Percentiles rank a stretch among this genome's conserved stretches.
Evolutionary conservation across 2,888 invertebrate species (phyloP).

Genomic region (Drosophila neutralis): DNA sequence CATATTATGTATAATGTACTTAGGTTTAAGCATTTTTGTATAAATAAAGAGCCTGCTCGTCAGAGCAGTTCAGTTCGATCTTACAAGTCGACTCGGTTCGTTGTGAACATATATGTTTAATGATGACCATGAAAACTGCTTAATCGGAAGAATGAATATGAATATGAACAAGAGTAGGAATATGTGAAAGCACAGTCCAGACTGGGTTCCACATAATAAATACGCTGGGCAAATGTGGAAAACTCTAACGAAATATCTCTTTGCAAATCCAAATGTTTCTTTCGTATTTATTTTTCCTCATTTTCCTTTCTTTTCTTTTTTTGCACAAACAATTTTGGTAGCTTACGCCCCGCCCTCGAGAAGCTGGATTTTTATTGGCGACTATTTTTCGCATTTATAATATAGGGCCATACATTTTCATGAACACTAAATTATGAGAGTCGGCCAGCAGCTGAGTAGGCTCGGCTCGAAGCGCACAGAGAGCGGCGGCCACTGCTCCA

Average conservation of each 20-base stretch:
- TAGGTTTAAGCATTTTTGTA: no score
- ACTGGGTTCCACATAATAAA: slow-evolving; percentile 61
- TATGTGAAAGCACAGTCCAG: slow-evolving; percentile 8
- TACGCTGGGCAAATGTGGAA: slow-evolving; percentile 54
- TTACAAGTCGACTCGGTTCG: no score
- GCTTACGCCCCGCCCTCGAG: no score
- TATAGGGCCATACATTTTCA: slow-evolving; percentile 72
- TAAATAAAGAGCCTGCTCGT: no score
- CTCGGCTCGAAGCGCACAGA: neutral
- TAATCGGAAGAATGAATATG: slow-evolving; percentile 80
- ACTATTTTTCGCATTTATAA: slow-evolving; percentile 79
- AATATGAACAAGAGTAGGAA: slow-evolving; percentile 49
- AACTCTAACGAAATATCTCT: slow-evolving; percentile 54
- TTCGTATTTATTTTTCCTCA: neutral
- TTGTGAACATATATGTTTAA: slow-evolving; percentile 64
- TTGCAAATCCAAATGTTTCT: slow-evolving; percentile 64
- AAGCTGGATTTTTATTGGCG: slow-evolving; percentile 61
- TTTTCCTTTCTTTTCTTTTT: slow-evolving; percentile 35
- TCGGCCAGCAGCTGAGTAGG: slow-evolving; percentile 51
- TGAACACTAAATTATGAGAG: slow-evolving; percentile 74
- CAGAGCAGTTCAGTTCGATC: no score
- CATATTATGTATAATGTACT: no score
- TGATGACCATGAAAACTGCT: slow-evolving; percentile 79
- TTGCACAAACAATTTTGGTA: slow-evolving; percentile 66
- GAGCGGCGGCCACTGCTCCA: rapidly evolving